Evolutionary conservation across 2,888 invertebrate genomes (phyloP), one percentile per base, ranked within the genome.

Genomic region (Plebejus argus): DNA sequence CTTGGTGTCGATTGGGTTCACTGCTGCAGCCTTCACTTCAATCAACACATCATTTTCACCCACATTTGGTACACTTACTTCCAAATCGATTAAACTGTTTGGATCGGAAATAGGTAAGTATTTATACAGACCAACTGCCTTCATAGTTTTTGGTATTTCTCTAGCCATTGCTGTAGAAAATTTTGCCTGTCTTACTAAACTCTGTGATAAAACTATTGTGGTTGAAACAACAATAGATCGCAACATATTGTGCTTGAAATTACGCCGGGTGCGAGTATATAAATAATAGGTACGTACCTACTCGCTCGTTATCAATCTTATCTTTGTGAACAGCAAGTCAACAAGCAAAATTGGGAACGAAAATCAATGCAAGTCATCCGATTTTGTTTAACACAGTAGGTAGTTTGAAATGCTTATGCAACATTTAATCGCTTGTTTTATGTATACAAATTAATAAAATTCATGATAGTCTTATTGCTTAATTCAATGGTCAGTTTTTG

Each of bases 1-100:
- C 80, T 93, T 93, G 0, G 90, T 87, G 79, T 93, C 93, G 39
- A 93, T 90, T 6, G 93, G 92, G 80, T 93, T 93, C 5, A 93
- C 87, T 45, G 92, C 84, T 7, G 83, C 86, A n/a, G 93, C 91
- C 78, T 90, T 92, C 12, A 93, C 92, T 86, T 93, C 85, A 1
- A 93, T 85, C 76, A 93, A 83, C 28, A 92, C 86, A 78, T 92
- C 91, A n/a, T 83, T 84, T 76, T 86, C 85, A 75, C 82, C 80
- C 20, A 90, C 58, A 45, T 77, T 83, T 39, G 93, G 93, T 77
- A 93, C 80, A 79, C 79, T 84, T n/a, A 92, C 84, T 84, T 90
- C 86, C 78, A 93, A 78, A 83, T 93, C 91, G n/a, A 90, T 76
- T 4, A 93, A 85, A 80, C 93, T 91, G 28, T 86, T 86, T 1